These are phyloP conservation scores for Tachycineta bicolor DNA, from an alignment of 2,113 vertebrate genomes.

Conservation along the genomic window DNA sequence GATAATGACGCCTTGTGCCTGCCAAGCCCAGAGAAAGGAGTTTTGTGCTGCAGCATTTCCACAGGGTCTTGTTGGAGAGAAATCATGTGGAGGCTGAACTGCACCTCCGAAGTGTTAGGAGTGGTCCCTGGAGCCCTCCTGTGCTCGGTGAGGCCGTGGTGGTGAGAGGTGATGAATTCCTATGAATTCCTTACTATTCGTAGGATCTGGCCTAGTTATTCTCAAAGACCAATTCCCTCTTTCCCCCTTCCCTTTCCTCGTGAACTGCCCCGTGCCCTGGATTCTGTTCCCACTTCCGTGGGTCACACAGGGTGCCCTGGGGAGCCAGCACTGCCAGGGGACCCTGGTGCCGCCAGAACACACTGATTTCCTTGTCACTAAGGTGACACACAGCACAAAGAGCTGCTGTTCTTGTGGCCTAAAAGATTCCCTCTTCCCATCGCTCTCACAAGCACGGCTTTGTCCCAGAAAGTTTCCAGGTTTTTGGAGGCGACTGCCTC, in stretches of 20 bases:
- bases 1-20: background rate
- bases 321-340: background rate
- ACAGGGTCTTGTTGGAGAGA: background rate
- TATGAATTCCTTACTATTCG: conserved; percentile 44
- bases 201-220: conserved; percentile 29
- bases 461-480: background rate
- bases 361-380: background rate
- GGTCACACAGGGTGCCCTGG: background rate
- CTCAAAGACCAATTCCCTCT: background rate
- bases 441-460: background rate
- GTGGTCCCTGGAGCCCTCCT: background rate
- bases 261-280: background rate
- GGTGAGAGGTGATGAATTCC: conserved; percentile 6
- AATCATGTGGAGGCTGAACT: background rate
- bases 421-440: background rate
- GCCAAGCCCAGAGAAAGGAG: background rate
- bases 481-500: background rate
- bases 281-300: background rate
- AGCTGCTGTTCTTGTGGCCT: background rate
- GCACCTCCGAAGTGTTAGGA: background rate
- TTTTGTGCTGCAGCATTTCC: background rate
- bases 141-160: background rate
- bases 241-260: background rate
- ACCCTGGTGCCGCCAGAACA: background rate
- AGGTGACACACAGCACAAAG: background rate